phyloP scores from a whole-genome alignment of 2,888 invertebrate species.

The Barypeithes pellucidus region DNA sequence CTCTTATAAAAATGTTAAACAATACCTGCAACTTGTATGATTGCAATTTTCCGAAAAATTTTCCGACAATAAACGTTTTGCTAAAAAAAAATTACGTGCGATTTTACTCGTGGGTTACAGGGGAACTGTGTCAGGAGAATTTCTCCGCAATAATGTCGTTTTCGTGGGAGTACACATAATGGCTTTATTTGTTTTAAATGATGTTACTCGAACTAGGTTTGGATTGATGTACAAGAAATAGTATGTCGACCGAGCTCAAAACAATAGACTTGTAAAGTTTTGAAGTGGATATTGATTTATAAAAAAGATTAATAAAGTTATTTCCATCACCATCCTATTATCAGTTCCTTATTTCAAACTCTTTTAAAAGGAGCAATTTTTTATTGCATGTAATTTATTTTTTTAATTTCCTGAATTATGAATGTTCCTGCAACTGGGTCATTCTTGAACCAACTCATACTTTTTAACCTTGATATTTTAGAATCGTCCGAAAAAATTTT shows the following conservation, averaged over 20 bases:
- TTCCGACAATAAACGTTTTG: slow-evolving; percentile 14
- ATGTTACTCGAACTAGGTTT: slow-evolving; percentile 4
- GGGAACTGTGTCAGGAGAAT: slow-evolving; percentile 42
- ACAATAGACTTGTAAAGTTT: not conserved
- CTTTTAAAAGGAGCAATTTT: not conserved
- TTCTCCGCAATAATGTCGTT: slow-evolving; percentile 41
- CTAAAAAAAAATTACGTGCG: slow-evolving; percentile 18
- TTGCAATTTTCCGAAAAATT: not conserved
- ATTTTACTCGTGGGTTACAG: slow-evolving; percentile 28
- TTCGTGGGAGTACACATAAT: slow-evolving; percentile 38
- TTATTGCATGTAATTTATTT: not conserved
- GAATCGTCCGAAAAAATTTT: no score
- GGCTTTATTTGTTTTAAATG: slow-evolving; percentile 18
- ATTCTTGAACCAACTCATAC: no score
- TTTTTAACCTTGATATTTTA: no score
- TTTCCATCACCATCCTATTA: not conserved
- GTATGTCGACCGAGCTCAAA: not conserved
- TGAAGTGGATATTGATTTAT: not conserved
- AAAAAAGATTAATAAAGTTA: not conserved
- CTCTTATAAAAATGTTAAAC: not conserved
- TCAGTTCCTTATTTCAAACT: not conserved
- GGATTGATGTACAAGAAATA: not conserved
- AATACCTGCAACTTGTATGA: not conserved
- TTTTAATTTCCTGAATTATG: no score
- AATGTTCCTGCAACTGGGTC: no score